Evolutionary conservation across 2,113 vertebrate genomes (phyloP).

Genomic region (Phrynosoma platyrhinos): DNA sequence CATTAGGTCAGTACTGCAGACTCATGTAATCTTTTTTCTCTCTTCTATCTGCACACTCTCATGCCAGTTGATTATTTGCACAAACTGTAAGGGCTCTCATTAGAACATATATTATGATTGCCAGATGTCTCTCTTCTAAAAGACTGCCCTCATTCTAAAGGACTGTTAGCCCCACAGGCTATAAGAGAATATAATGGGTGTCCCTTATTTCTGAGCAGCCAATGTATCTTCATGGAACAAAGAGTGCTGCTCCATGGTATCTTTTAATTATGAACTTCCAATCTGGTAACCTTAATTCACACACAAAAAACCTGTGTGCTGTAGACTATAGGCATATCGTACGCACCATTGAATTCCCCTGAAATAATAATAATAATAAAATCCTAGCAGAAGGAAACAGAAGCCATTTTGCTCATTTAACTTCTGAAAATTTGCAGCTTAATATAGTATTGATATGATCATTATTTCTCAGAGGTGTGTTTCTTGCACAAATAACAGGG

Average conservation of each 20-base stretch:
- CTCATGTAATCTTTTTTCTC: neutral
- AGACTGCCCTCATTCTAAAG: neutral
- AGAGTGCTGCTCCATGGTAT: neutral
- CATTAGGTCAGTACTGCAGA: fast-evolving
- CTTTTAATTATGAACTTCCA: constrained; percentile 29
- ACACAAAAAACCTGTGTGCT: neutral
- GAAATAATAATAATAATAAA: neutral
- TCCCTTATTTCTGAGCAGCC: neutral
- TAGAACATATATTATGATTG: neutral
- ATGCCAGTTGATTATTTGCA: neutral
- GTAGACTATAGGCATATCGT: neutral
- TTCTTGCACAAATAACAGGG: neutral
- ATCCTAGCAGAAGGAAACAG: neutral
- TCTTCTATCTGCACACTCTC: too few relatives aligned
- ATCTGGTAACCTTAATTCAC: constrained; percentile 8
- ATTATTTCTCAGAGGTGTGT: neutral
- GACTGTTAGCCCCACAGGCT: neutral
- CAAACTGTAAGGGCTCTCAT: neutral
- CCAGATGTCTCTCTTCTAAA: constrained; percentile 16
- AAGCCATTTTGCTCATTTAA: neutral
- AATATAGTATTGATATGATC: neutral
- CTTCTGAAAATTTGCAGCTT: neutral
- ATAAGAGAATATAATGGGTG: constrained; percentile 24
- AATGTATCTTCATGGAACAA: constrained; percentile 16
- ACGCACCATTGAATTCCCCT: neutral